Evolutionary conservation across 2,113 vertebrate genomes (phyloP).

Genomic region (Rallus limicola): DNA sequence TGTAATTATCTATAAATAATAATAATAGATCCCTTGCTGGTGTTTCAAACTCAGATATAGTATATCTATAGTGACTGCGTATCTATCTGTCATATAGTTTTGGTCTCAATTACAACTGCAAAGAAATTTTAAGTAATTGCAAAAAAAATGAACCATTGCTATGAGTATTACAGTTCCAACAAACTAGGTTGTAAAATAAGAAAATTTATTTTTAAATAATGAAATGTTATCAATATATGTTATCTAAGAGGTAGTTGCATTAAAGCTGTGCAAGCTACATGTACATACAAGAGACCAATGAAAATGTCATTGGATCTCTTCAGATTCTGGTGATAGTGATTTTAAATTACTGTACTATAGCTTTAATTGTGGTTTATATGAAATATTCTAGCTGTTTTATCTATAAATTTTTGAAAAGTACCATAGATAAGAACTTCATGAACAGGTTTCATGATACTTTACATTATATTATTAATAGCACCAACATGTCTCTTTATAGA

Average conservation of each 20-base stretch:
- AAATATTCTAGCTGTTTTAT: not conserved
- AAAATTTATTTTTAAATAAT: not conserved
- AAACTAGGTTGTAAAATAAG: not conserved
- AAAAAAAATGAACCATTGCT: not conserved
- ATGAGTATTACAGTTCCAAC: not conserved
- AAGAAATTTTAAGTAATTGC: not conserved
- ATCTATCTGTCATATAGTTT: not conserved
- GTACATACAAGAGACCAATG: not conserved
- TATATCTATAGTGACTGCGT: not conserved
- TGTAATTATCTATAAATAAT: not conserved
- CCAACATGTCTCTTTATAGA: not conserved
- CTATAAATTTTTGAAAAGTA: not conserved
- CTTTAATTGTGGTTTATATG: not conserved
- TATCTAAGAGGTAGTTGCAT: not conserved
- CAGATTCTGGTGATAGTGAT: not conserved
- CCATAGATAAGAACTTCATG: not conserved
- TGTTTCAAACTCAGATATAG: not conserved
- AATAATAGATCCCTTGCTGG: not conserved
- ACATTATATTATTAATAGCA: not conserved
- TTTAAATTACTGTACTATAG: not conserved
- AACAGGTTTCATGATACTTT: not conserved
- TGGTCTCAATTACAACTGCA: not conserved
- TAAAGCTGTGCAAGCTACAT: not conserved
- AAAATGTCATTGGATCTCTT: not conserved
- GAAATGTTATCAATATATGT: not conserved